Base-by-base conservation (phyloP, 2,888 invertebrate genomes). In the Neoitamus cyanurus region DNA sequence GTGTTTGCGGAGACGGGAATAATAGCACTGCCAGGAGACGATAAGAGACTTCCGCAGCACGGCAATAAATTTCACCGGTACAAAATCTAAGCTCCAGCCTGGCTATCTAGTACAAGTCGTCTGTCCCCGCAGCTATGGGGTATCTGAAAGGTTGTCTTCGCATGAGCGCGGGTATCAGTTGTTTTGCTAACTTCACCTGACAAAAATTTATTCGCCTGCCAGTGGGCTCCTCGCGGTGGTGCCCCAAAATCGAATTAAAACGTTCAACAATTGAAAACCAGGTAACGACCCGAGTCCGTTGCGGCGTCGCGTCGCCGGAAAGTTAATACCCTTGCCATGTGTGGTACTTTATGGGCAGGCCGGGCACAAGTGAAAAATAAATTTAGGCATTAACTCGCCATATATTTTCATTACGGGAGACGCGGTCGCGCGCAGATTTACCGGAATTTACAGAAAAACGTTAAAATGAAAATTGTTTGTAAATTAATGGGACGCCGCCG, bases 391-490 rank as follows among this genome's bases (percentile, higher is more conserved):
- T 83, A 83, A 83, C 70, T 83, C 25, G 46, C 70, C 42, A 83
- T 83, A 83, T 83, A 83, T 83, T 83, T 83, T 83, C 83, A 83
- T 83, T 83, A 83, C 58, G 31, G 83, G 25, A 37, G 83, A 83
- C 83, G 36, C 69, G n/a, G 36, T 83, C 83, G 28, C 30, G 68
- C 31, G 58, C 36, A 36, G 34, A 80, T 80, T 80, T 73, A 11
- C 20, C 36, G 36, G 34, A 73, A 73, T 73, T 73, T 20, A 73
- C 37, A 73, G 73, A 73, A 73, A 73, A 73, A 73, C 37, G 58
- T 58, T 20, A 4, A 42, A 6, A 37, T 37, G 73, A 20, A 73
- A 73, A 73, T 73, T 73, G 36, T 73, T 73, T 73, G 34, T 37
- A 20, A 73, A 73, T 73, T 73, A 36, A 36, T 73, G 36, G 37